Conservation (phyloP, 2,113 vertebrate species). For the Thunnus maccoyii region DNA sequence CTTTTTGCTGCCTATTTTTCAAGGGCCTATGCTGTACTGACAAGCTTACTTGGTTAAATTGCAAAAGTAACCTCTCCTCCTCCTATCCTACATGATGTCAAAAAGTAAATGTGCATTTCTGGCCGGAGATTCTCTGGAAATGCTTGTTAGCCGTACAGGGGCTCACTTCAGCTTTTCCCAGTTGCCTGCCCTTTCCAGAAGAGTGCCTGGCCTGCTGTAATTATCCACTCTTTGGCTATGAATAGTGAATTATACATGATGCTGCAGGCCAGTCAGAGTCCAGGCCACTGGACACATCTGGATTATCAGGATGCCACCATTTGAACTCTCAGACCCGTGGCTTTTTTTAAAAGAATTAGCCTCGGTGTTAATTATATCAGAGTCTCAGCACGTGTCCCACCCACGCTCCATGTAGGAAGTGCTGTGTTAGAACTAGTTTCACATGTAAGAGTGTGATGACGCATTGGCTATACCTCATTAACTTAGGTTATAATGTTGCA, state of each 20-base stretch:
- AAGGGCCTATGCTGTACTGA: conserved; percentile 8
- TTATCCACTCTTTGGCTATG: conserved; percentile 53
- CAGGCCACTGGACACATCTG: conserved; percentile 50
- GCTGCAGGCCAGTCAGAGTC: conserved; percentile 46
- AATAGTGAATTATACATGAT: conserved; percentile 68
- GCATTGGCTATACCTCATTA: conserved; percentile 46
- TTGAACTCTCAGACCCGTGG: conserved; percentile 5
- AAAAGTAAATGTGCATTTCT: background rate
- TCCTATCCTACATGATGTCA: background rate
- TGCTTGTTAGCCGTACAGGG: conserved; percentile 23
- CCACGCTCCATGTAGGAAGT: conserved; percentile 51
- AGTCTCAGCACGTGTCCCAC: conserved; percentile 26
- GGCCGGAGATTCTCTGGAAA: conserved; percentile 31
- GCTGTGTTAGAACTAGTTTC: conserved; percentile 30
- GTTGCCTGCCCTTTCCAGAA: conserved; percentile 14
- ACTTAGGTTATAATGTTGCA: conserved; percentile 35
- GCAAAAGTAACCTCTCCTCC: conserved; percentile 5
- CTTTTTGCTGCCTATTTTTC: conserved; percentile 23
- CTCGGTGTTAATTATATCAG: conserved; percentile 10
- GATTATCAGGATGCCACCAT: conserved; percentile 47
- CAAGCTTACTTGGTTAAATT: conserved; percentile 16
- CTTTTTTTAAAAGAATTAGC: conserved; percentile 43
- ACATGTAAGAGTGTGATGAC: conserved; percentile 35
- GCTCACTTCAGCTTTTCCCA: background rate
- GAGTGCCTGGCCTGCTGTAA: conserved; percentile 38